Evolutionary conservation across 2,888 invertebrate genomes (phyloP).

Genomic region (Kuschelorhynchus macadamiae): DNA sequence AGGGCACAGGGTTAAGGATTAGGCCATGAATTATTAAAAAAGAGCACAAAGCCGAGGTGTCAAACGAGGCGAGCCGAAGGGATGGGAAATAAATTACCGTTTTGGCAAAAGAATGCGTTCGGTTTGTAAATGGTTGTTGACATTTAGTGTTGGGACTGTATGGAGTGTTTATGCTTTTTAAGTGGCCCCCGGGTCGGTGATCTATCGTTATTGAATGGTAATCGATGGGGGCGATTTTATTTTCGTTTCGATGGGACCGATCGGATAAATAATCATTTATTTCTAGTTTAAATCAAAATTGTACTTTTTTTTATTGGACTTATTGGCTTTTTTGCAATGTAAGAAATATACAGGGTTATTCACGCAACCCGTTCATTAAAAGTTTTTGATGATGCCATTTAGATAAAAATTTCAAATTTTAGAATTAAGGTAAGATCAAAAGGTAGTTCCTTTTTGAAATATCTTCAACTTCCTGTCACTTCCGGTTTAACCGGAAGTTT

Average conservation of each 20-base stretch:
- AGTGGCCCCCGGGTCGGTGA: conserved; percentile 41
- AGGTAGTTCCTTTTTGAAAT: no score
- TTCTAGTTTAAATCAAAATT: no score
- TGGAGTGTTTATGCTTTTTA: conserved; percentile 48
- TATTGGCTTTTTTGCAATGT: no score
- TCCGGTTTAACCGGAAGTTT: no score
- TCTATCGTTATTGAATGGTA: conserved; percentile 44
- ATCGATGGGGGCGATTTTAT: conserved; percentile 28
- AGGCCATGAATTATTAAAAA: conserved; percentile 47
- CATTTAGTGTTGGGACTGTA: conserved; percentile 45
- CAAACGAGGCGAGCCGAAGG: conserved; percentile 32
- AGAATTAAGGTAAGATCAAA: no score
- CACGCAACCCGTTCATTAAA: no score
- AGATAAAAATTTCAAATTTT: no score
- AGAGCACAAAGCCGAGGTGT: conserved; percentile 44
- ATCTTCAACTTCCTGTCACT: no score
- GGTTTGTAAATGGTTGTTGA: conserved; percentile 52
- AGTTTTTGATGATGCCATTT: no score
- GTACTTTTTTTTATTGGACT: no score
- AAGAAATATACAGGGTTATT: no score
- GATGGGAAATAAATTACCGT: conserved; percentile 47
- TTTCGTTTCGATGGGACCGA: neutral
- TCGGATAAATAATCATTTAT: no score
- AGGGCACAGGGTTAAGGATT: conserved; percentile 48
- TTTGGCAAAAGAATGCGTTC: conserved; percentile 44